These are phyloP conservation scores for Globodera ellingtonae DNA, from an alignment of 1,140 invertebrate species.

Conservation along the genomic window DNA sequence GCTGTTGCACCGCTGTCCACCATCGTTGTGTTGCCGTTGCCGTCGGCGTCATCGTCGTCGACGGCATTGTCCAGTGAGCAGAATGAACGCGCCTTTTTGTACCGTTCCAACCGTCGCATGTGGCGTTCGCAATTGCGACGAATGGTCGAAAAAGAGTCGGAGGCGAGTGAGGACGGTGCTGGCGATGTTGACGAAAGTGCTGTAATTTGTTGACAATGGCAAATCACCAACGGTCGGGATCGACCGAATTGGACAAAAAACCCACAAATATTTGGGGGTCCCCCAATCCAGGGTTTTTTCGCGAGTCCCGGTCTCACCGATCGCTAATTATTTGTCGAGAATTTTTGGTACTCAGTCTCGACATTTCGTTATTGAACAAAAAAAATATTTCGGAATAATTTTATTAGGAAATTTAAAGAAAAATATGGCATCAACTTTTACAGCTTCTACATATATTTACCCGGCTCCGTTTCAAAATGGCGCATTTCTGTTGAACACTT, in stretches of 20 bases:
- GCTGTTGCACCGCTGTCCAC: not conserved
- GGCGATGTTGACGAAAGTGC: not conserved
- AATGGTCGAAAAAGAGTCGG: conserved; percentile 22
- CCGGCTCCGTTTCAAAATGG: not conserved
- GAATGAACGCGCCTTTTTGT: conserved; percentile 55
- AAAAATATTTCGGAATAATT: too few species aligned
- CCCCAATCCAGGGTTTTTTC: too few species aligned
- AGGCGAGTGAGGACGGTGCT: not conserved
- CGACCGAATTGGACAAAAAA: too few species aligned
- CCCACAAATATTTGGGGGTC: too few species aligned
- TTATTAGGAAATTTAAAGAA: too few species aligned
- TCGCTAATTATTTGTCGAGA: too few species aligned
- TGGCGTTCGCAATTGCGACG: conserved; percentile 23
- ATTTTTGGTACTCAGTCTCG: too few species aligned
- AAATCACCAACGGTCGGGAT: not conserved
- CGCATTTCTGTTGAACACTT: not conserved
- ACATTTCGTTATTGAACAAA: too few species aligned
- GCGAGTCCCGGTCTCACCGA: too few species aligned
- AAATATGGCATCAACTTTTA: too few species aligned
- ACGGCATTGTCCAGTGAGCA: conserved; percentile 39
- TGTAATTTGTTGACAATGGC: not conserved
- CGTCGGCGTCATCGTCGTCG: not conserved
- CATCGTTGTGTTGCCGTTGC: conserved; percentile 15
- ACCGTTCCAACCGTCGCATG: conserved; percentile 51
- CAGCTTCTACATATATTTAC: too few species aligned